These are phyloP conservation scores for Anagrus nilaparvatae DNA, from an alignment of 1,140 invertebrate genomes.

Conservation along the genomic window DNA sequence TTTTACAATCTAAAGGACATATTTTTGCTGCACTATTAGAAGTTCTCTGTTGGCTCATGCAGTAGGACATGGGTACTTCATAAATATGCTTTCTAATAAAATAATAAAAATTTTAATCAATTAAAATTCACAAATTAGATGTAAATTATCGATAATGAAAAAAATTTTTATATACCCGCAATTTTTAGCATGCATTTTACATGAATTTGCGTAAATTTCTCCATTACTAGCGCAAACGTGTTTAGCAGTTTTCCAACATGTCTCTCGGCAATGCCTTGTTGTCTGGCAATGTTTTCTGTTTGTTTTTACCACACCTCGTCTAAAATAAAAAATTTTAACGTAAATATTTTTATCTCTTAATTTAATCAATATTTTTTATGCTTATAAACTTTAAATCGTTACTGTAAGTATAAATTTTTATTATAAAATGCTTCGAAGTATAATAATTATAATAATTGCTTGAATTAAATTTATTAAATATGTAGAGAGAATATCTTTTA, in stretches of 20 bases:
- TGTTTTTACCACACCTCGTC: constrained; percentile 72
- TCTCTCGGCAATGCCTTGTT: constrained; percentile 81
- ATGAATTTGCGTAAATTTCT: constrained; percentile 81
- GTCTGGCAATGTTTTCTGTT: constrained; percentile 83
- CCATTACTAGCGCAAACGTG: constrained; percentile 89
- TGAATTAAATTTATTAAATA: too few relatives aligned
- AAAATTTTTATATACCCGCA: constrained; percentile 64
- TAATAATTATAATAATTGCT: too few relatives aligned
- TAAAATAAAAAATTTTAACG: too few relatives aligned
- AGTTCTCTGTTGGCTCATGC: constrained; percentile 68
- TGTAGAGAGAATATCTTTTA: too few relatives aligned
- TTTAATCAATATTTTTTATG: too few relatives aligned
- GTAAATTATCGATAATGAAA: too few relatives aligned
- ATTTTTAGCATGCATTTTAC: constrained; percentile 85
- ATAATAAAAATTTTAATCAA: too few relatives aligned
- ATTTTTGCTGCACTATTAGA: constrained; percentile 43
- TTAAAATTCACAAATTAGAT: too few relatives aligned
- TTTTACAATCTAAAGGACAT: constrained; percentile 62
- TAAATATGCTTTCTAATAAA: constrained; percentile 73
- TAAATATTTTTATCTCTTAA: too few relatives aligned
- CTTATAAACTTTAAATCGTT: too few relatives aligned
- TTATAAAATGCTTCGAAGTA: too few relatives aligned
- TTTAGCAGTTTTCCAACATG: constrained; percentile 78
- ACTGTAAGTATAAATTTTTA: too few relatives aligned
- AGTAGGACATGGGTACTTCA: constrained; percentile 82